Percentiles rank a stretch among this genome's conserved stretches.
phyloP scores from a whole-genome alignment of 2,888 invertebrate species.

The Eristalinus aeneus region DNA sequence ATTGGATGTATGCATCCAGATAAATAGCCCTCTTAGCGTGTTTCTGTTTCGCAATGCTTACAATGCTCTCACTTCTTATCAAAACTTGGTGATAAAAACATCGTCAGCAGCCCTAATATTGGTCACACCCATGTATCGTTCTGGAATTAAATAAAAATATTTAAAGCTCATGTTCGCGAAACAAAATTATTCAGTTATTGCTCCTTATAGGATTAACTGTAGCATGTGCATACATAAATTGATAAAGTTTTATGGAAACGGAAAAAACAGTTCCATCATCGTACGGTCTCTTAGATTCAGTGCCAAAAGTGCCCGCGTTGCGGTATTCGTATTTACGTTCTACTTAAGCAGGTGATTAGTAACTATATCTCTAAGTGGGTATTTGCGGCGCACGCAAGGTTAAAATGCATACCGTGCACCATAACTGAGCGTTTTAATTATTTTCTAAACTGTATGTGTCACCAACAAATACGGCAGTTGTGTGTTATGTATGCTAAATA shows the following conservation, averaged over 20 bases:
- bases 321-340: constrained; percentile 34
- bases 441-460: background rate
- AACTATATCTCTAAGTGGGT: background rate
- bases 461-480: background rate
- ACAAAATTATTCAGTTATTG: too few species aligned
- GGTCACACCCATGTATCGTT: background rate
- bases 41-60: too few species aligned
- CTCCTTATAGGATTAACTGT: too few species aligned
- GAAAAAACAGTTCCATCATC: constrained; percentile 8
- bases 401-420: constrained; percentile 22
- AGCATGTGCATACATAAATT: background rate
- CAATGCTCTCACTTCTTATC: too few species aligned
- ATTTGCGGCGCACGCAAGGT: background rate
- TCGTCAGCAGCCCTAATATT: background rate
- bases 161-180: too few species aligned
- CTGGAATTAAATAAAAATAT: background rate
- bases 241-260: constrained; percentile 20
- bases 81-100: background rate
- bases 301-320: constrained; percentile 13
- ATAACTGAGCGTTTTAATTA: constrained; percentile 29
- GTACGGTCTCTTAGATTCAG: background rate
- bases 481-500: constrained; percentile 16
- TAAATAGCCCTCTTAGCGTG: too few species aligned
- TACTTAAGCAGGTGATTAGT: constrained; percentile 41
- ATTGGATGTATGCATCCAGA: too few species aligned